Conservation (phyloP, 2,797 vertebrate species). For the Ctenochaetus hawaiiensis region DNA sequence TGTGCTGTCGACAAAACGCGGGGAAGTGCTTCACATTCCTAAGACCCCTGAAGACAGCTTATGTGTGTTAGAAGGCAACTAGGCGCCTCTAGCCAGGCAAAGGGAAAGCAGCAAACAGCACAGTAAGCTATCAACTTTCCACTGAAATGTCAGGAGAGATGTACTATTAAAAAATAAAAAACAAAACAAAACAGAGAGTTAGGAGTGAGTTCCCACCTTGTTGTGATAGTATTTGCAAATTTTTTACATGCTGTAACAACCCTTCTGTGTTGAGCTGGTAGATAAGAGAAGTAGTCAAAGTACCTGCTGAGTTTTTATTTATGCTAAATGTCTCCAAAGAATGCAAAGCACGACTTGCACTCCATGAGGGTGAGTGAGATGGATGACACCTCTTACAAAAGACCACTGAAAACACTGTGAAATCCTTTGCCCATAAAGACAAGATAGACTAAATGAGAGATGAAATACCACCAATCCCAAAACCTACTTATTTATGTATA, state of each 20-base stretch:
- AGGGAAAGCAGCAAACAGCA: slow-evolving; percentile 71
- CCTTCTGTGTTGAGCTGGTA: not conserved
- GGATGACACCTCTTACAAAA: slow-evolving; percentile 26
- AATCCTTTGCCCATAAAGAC: slow-evolving; percentile 27
- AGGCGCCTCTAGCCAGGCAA: slow-evolving; percentile 61
- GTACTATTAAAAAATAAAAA: not conserved
- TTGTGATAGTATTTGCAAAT: slow-evolving; percentile 20
- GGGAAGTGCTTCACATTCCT: slow-evolving; percentile 72
- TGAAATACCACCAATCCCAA: slow-evolving; percentile 32
- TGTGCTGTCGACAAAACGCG: slow-evolving; percentile 29
- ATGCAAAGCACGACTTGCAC: slow-evolving; percentile 44
- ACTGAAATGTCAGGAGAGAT: slow-evolving; percentile 47
- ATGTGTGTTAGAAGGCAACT: slow-evolving; percentile 78
- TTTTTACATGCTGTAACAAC: slow-evolving; percentile 50
- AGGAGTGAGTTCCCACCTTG: slow-evolving; percentile 7
- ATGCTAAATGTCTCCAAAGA: slow-evolving; percentile 21
- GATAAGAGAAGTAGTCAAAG: slow-evolving; percentile 20
- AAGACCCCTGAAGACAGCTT: slow-evolving; percentile 64
- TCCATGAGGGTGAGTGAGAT: slow-evolving; percentile 23
- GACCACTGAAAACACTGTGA: slow-evolving; percentile 17
- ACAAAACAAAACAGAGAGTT: not conserved
- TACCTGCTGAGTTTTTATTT: slow-evolving; percentile 49
- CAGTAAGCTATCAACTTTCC: slow-evolving; percentile 53
- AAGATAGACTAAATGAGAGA: slow-evolving; percentile 39
- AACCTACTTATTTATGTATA: slow-evolving; percentile 24